Evolutionary conservation across 2,888 invertebrate genomes (phyloP).

Genomic region (Cataglyphis albicans): DNA sequence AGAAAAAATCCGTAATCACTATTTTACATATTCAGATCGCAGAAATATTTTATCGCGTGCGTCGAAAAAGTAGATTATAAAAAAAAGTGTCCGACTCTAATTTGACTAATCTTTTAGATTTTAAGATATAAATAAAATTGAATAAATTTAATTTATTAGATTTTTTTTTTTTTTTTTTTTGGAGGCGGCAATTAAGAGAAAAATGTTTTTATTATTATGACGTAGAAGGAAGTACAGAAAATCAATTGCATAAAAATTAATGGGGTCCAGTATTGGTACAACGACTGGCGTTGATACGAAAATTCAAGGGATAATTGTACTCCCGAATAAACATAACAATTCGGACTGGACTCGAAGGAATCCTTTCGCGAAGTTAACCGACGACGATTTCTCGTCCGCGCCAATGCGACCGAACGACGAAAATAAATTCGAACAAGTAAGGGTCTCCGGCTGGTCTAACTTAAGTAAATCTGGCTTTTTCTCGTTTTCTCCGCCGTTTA

Average conservation of each 20-base stretch:
- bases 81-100: not conserved
- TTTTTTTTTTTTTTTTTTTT: not conserved
- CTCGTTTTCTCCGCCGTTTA: not conserved
- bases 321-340: not conserved
- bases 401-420: conserved; percentile 35
- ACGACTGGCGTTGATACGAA: not conserved
- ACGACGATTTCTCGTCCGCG: conserved; percentile 17
- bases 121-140: not conserved
- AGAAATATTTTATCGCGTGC: not conserved
- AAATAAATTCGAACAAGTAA: conserved; percentile 43
- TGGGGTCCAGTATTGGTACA: not conserved
- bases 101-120: not conserved
- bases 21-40: not conserved
- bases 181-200: not conserved
- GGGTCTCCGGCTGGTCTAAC: not conserved
- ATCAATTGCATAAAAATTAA: conserved; percentile 8
- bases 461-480: conserved; percentile 10
- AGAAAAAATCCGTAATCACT: not conserved
- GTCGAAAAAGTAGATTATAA: not conserved
- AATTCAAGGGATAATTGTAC: not conserved
- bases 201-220: not conserved
- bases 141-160: not conserved
- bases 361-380: not conserved
- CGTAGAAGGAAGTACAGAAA: not conserved
- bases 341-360: conserved; percentile 7